Evolutionary conservation across 2,888 invertebrate genomes (phyloP).

Genomic region (Frankliniella fusca): DNA sequence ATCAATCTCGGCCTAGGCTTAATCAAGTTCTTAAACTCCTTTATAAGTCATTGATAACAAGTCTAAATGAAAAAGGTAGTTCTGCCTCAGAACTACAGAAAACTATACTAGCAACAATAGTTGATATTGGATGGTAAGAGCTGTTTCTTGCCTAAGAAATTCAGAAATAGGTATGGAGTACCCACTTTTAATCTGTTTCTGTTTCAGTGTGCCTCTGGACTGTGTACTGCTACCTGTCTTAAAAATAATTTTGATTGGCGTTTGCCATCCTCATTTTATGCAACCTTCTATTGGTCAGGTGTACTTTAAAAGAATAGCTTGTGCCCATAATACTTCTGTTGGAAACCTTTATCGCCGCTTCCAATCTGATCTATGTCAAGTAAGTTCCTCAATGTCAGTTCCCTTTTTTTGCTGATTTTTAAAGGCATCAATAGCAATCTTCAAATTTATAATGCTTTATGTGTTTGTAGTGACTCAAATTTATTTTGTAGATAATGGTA

Average conservation of each 20-base stretch:
- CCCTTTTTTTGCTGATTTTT: background rate
- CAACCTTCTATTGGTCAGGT: constrained; percentile 56
- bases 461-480: background rate
- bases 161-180: background rate
- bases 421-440: background rate
- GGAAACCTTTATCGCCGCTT: constrained; percentile 59
- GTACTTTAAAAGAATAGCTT: constrained; percentile 56
- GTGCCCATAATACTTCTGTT: constrained; percentile 53
- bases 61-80: background rate
- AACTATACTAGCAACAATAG: constrained; percentile 31
- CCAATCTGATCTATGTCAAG: constrained; percentile 54
- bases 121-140: constrained; percentile 34
- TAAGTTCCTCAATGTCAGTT: constrained; percentile 37
- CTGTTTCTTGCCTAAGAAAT: too few species aligned
- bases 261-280: constrained; percentile 54
- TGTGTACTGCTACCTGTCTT: constrained; percentile 35
- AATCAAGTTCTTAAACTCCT: constrained; percentile 13
- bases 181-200: constrained; percentile 1
- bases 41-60: background rate
- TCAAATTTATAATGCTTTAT: background rate
- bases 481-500: background rate
- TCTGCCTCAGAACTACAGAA: constrained; percentile 30
- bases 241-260: constrained; percentile 36
- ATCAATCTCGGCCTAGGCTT: constrained; percentile 32
- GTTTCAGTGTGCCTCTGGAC: constrained; percentile 37